Conservation (phyloP, 2,113 vertebrate species). For the Ardeotis arabs region DNA sequence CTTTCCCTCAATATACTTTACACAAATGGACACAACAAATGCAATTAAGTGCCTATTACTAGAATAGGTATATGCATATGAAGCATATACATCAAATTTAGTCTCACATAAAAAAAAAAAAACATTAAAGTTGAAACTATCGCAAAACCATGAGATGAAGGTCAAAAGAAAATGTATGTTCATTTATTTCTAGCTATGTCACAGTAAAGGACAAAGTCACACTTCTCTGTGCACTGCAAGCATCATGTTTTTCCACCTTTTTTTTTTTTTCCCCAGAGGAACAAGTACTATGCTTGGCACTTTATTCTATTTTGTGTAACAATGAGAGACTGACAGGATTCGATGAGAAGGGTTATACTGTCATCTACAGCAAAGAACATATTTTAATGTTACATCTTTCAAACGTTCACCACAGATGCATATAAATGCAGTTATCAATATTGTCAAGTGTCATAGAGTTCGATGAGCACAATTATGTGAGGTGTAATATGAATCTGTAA, state of each 20-base stretch:
- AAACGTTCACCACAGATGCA: neutral
- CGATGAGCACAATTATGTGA: neutral
- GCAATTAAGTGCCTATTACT: neutral
- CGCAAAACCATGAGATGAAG: neutral
- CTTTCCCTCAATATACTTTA: neutral
- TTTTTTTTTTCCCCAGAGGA: neutral
- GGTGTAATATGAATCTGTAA: neutral
- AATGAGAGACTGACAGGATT: neutral
- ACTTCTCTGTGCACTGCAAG: neutral
- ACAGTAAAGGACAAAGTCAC: neutral
- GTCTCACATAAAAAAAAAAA: neutral
- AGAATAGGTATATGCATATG: neutral
- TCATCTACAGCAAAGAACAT: neutral
- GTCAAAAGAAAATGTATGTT: neutral
- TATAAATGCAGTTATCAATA: neutral
- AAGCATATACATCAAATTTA: neutral
- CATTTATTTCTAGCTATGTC: neutral
- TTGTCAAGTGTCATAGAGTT: neutral
- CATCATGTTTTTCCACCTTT: neutral
- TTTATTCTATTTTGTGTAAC: neutral
- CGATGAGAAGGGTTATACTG: neutral
- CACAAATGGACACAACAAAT: neutral
- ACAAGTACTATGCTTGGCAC: fast-evolving
- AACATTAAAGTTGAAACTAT: neutral
- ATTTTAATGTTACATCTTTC: neutral